Base-by-base conservation (phyloP, 2,113 vertebrate genomes). In the Archocentrus centrarchus region DNA sequence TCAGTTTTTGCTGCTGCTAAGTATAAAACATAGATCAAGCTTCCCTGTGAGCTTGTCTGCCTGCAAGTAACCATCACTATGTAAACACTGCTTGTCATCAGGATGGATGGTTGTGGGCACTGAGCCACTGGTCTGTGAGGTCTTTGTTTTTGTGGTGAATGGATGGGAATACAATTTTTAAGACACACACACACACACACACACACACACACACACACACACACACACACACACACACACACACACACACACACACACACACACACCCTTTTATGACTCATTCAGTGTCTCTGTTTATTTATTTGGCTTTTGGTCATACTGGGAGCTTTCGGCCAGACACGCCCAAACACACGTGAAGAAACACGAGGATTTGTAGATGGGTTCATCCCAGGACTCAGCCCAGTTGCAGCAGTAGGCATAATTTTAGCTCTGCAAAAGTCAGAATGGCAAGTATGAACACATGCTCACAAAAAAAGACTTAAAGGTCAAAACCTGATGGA, bases 241-340 rank as follows among this genome's bases (percentile, higher is more conserved):
- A 60, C 77, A 22, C 22, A 22, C 22, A 22, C 22, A 22, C 22
- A 22, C 22, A 22, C 22, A 22, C 22, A 22, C 22, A 47, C 1
- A 66, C 78, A 78, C 88, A 90, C 90, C 50, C 90, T 90, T 87
- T 76, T 24, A 77, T 93, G 91, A 93, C 80, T 93, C 93, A 92
- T 50, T 60, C 35, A 2, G 57, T 20, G 87, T 88, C 81, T 89
- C 80, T 85, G 84, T 91, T 92, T 89, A 63, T 90, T 63, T 86
- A 24, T 77, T 87, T 2, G n/a, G 73, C 64, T 47, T 32, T 39
- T 77, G 37, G 79, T 44, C 11, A 59, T n/a, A 14, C 79, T 47
- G 79, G 64, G 85, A 59, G 80, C 77, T 75, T 62, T 68, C 83
- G 47, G 79, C 73, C 64, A 6, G 75, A 85, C 85, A 55, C 57